Percentiles rank a stretch among this genome's conserved stretches.
These are phyloP conservation scores for Ostrea edulis DNA, from an alignment of 1,140 invertebrate species.

Conservation along the genomic window DNA sequence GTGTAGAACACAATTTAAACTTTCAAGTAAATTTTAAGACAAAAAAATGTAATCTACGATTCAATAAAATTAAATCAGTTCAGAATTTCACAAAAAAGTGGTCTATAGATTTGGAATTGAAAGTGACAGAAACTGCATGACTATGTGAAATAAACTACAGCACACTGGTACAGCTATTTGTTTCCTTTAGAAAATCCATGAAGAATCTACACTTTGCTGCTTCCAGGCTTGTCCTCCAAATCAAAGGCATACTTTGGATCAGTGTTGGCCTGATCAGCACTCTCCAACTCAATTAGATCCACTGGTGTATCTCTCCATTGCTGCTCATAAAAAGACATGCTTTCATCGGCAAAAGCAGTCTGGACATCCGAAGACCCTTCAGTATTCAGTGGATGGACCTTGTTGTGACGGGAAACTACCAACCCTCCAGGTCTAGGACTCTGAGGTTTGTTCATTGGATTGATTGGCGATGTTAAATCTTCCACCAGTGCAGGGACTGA, in stretches of 20 bases:
- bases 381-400: neutral
- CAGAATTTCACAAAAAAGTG: too few species aligned
- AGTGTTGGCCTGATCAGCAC: neutral
- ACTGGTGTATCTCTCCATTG: neutral
- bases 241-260: neutral
- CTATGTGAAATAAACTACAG: neutral
- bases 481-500: neutral
- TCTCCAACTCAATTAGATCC: neutral
- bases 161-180: neutral
- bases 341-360: neutral
- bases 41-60: too few species aligned
- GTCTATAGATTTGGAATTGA: neutral
- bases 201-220: neutral
- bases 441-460: neutral
- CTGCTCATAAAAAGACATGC: neutral
- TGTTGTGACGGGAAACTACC: conserved; percentile 10
- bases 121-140: neutral
- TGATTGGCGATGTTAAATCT: neutral
- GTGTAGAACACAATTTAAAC: too few species aligned
- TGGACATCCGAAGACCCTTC: neutral
- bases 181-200: too few species aligned
- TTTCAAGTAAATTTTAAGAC: too few species aligned
- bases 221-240: neutral
- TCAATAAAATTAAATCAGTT: too few species aligned
- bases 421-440: neutral